These are phyloP conservation scores for Agrenia bidenticulata DNA, from an alignment of 2,888 invertebrate genomes.

Conservation along the genomic window DNA sequence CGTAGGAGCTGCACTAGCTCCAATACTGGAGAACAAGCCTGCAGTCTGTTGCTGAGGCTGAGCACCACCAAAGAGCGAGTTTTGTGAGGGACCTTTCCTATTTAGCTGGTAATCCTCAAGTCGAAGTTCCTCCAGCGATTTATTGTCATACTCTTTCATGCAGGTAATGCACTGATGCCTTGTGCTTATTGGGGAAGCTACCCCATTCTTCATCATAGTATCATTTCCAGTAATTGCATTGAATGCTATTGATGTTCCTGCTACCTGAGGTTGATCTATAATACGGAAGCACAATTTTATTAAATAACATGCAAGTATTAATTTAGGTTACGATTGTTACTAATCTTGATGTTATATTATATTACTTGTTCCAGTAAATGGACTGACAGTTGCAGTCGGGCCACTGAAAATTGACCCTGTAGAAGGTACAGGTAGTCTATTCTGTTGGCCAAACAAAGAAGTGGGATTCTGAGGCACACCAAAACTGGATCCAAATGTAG, in stretches of 20 bases:
- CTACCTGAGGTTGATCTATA: constrained; percentile 26
- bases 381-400: constrained; percentile 37
- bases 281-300: too few species aligned
- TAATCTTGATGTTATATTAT: constrained; percentile 11
- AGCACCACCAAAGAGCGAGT: constrained; percentile 59
- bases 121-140: constrained; percentile 91
- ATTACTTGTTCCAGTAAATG: constrained; percentile 37
- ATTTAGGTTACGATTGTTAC: too few species aligned
- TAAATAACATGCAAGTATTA: too few species aligned
- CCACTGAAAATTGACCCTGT: constrained; percentile 38
- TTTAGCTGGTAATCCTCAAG: constrained; percentile 90
- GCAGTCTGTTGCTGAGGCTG: constrained; percentile 48
- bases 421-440: constrained; percentile 33
- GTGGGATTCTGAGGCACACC: constrained; percentile 38
- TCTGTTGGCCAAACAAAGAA: constrained; percentile 44
- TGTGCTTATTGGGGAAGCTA: constrained; percentile 81
- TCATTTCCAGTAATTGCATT: constrained; percentile 72
- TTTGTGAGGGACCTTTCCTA: constrained; percentile 70
- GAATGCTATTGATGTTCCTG: constrained; percentile 52
- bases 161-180: constrained; percentile 96
- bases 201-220: constrained; percentile 84
- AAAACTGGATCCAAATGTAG: constrained; percentile 40
- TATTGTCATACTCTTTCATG: constrained; percentile 97
- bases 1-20: constrained; percentile 47
- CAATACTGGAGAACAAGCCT: constrained; percentile 49